Conservation (phyloP, 2,113 vertebrate species). For the Balaeniceps rex region DNA sequence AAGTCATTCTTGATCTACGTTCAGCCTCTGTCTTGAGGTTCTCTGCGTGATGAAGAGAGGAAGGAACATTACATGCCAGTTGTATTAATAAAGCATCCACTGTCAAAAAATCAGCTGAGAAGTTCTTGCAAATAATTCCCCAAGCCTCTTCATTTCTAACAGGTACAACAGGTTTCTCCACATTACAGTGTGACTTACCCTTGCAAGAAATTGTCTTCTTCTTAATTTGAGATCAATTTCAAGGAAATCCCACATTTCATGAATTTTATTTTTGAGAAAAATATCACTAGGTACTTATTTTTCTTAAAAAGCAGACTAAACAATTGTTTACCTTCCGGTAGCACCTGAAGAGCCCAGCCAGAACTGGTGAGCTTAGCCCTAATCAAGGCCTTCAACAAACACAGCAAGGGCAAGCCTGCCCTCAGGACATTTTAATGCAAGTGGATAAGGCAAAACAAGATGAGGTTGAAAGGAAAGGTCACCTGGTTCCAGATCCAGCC, state of each 20-base stretch:
- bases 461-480: not conserved
- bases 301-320: not conserved
- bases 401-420: not conserved
- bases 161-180: not conserved
- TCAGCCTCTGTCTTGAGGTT: not conserved
- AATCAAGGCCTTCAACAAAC: not conserved
- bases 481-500: not conserved
- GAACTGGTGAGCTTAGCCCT: not conserved
- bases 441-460: not conserved
- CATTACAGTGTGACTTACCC: not conserved
- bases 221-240: not conserved
- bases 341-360: not conserved
- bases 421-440: not conserved
- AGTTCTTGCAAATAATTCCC: not conserved
- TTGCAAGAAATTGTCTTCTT: not conserved
- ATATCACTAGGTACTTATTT: not conserved
- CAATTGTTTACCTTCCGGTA: accelerated
- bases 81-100: not conserved
- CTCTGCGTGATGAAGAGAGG: accelerated
- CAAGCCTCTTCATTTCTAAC: not conserved
- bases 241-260: not conserved
- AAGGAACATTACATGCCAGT: not conserved
- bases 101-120: not conserved
- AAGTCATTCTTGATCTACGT: not conserved
- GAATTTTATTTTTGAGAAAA: not conserved